Conservation (phyloP, 2,888 invertebrate genomes). For the Argyresthia goedartella region DNA sequence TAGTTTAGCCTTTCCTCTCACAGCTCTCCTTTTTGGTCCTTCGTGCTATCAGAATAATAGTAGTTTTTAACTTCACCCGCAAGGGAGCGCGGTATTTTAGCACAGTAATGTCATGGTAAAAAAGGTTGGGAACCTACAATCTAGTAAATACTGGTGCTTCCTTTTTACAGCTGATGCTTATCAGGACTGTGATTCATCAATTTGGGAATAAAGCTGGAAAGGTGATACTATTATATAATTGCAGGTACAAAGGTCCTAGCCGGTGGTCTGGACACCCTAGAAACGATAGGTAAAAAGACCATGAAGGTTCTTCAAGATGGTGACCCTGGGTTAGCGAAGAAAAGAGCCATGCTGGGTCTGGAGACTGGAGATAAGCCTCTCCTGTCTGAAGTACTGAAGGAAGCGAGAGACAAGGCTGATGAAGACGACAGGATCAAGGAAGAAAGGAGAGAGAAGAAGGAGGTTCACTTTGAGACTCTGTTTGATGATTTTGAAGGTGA, state of each 20-base stretch:
- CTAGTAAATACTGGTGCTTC: too few relatives aligned
- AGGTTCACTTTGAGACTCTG: slow-evolving; percentile 79
- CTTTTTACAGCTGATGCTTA: too few relatives aligned
- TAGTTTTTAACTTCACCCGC: too few relatives aligned
- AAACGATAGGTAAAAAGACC: slow-evolving; percentile 94
- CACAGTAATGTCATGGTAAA: too few relatives aligned
- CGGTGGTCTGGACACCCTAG: slow-evolving; percentile 88
- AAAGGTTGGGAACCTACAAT: too few relatives aligned
- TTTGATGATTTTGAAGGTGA: slow-evolving; percentile 90
- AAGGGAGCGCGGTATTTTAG: too few relatives aligned
- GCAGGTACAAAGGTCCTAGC: slow-evolving; percentile 79
- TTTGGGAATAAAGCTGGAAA: too few relatives aligned
- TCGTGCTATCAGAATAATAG: too few relatives aligned
- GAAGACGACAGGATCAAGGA: slow-evolving; percentile 64
- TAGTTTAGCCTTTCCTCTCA: too few relatives aligned
- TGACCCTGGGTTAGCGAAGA: slow-evolving; percentile 88
- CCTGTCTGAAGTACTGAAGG: slow-evolving; percentile 74
- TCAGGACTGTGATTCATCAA: too few relatives aligned
- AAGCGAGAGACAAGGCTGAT: slow-evolving; percentile 80
- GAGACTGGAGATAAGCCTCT: slow-evolving; percentile 72
- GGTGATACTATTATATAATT: slow-evolving; percentile 18
- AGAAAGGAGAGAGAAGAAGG: slow-evolving; percentile 58
- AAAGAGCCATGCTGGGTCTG: slow-evolving; percentile 76
- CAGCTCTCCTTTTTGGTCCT: too few relatives aligned
- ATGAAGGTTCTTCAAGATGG: slow-evolving; percentile 94